These are phyloP conservation scores for Ophioninae sp. DNA, from an alignment of 2,888 invertebrate species.

Conservation along the genomic window DNA sequence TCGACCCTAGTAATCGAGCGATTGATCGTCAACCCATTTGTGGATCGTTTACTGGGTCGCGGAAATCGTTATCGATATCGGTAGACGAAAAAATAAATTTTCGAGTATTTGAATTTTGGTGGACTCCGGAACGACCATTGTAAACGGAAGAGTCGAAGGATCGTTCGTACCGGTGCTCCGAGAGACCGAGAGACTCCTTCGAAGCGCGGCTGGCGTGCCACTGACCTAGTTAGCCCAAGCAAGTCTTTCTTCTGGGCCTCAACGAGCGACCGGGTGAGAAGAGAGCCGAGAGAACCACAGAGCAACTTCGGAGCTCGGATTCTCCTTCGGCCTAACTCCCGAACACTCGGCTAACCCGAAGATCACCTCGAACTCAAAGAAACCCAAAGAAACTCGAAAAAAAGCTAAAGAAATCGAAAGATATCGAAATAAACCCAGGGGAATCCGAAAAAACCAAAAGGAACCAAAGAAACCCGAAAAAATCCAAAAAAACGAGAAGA, in stretches of 20 bases:
- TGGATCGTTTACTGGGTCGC: too few relatives aligned
- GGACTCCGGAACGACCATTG: slow-evolving; percentile 68
- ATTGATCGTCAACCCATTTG: too few relatives aligned
- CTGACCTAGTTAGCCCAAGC: slow-evolving; percentile 80
- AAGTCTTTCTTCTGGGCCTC: slow-evolving; percentile 76
- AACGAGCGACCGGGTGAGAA: slow-evolving; percentile 48
- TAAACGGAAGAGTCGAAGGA: slow-evolving; percentile 66
- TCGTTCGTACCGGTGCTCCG: slow-evolving; percentile 26
- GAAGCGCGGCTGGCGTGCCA: slow-evolving; percentile 76
- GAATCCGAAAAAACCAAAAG: too few relatives aligned
- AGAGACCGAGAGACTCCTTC: slow-evolving; percentile 52
- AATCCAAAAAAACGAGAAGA: too few relatives aligned
- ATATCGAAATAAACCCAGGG: too few relatives aligned
- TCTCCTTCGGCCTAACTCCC: background rate
- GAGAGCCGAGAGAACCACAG: slow-evolving; percentile 12
- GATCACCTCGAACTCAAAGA: background rate
- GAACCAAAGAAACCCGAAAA: too few relatives aligned
- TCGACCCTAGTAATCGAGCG: background rate
- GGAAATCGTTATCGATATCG: too few relatives aligned
- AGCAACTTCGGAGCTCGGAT: background rate
- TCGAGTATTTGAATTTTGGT: slow-evolving; percentile 75
- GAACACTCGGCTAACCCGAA: too few relatives aligned
- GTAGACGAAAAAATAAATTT: slow-evolving; percentile 71
- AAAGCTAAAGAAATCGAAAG: too few relatives aligned
- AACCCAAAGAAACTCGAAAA: background rate